These are phyloP conservation scores for Adoxophyes honmai DNA, from an alignment of 1,140 invertebrate species.

Conservation along the genomic window DNA sequence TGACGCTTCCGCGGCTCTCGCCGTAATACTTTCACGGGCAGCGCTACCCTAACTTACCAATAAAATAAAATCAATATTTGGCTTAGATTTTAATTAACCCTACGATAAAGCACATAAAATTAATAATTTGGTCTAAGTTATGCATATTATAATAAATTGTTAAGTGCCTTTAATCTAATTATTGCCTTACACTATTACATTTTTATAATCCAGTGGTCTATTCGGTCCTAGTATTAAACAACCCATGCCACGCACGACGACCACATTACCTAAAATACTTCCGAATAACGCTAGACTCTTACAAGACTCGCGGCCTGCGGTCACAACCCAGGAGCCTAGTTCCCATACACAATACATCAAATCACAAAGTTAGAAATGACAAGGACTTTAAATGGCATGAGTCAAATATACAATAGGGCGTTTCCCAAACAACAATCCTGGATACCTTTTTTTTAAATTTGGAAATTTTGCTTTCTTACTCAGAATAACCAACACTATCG, in stretches of 20 bases:
- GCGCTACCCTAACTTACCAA: constrained; percentile 57
- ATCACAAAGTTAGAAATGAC: no score
- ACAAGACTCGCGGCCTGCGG: no score
- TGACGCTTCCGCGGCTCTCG: constrained; percentile 48
- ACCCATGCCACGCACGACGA: constrained; percentile 38
- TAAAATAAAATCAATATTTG: constrained; percentile 75
- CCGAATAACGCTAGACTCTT: no score
- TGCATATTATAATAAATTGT: constrained; percentile 65
- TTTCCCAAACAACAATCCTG: no score
- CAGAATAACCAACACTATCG: no score
- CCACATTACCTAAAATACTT: no score
- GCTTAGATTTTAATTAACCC: constrained; percentile 74
- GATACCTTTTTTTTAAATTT: no score
- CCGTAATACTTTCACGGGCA: constrained; percentile 71
- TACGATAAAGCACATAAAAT: constrained; percentile 71
- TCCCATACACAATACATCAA: no score
- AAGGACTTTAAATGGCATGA: constrained; percentile 30
- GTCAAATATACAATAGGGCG: constrained; percentile 28
- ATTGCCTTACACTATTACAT: constrained; percentile 67
- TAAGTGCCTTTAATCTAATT: constrained; percentile 73
- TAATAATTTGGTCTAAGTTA: constrained; percentile 77
- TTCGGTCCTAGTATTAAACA: constrained; percentile 32
- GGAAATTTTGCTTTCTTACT: no score
- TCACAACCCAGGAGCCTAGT: no score
- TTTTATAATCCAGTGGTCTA: constrained; percentile 56